Percentiles rank a stretch among this genome's conserved stretches.
Conservation (phyloP, 30 jellyfish, hydroid and myxozoan species). For the Clytia hemisphaerica region DNA sequence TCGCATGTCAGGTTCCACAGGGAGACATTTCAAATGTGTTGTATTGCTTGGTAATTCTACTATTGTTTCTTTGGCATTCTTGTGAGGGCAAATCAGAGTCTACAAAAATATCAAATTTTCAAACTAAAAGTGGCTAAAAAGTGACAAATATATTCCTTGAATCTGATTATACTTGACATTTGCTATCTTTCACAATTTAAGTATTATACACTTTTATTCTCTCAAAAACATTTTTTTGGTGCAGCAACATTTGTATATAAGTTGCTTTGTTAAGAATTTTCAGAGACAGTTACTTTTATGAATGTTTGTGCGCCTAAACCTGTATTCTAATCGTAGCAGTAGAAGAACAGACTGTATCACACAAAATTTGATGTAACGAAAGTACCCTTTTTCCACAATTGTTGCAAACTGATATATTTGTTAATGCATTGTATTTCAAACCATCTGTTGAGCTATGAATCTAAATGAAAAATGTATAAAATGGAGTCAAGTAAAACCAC, state of each 20-base stretch:
- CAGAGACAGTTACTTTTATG: too few species aligned
- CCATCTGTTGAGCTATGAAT: conserved; percentile 24
- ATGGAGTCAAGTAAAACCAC: too few species aligned
- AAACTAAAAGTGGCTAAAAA: neutral
- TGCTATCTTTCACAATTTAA: neutral
- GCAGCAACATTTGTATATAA: too few species aligned
- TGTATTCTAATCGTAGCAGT: too few species aligned
- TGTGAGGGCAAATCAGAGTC: conserved; percentile 80
- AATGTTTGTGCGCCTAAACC: too few species aligned
- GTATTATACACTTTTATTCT: neutral
- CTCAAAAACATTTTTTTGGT: too few species aligned
- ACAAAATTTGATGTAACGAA: too few species aligned
- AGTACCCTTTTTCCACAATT: conserved; percentile 30
- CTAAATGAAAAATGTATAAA: conserved; percentile 15
- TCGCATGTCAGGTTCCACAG: conserved; percentile 41
- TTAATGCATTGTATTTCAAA: neutral
- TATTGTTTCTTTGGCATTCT: conserved; percentile 50
- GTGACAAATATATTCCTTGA: too few species aligned
- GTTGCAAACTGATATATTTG: conserved; percentile 20
- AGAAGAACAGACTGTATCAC: too few species aligned
- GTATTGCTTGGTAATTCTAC: conserved; percentile 47
- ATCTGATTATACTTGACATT: neutral
- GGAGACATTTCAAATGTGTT: conserved; percentile 53
- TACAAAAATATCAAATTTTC: neutral
- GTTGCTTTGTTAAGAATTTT: too few species aligned